Conservation (phyloP, 2,113 vertebrate genomes). For the Pipa parva region DNA sequence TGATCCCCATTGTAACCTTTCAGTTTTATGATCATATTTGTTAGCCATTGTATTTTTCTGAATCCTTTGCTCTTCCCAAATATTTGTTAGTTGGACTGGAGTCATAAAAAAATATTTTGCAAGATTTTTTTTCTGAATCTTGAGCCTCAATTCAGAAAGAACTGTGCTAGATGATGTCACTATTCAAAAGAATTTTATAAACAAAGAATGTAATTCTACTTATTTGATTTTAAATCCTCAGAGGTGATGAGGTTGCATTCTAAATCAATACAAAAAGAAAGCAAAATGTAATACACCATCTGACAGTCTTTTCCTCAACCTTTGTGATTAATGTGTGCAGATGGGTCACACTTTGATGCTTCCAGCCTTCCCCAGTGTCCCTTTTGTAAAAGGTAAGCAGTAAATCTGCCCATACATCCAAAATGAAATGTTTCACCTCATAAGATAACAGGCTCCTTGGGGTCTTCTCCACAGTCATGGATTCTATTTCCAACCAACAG, state of each 20-base stretch:
- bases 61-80: too few species aligned
- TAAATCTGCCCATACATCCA: conserved; percentile 26
- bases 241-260: conserved; percentile 2
- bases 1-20: too few species aligned
- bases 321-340: conserved; percentile 28
- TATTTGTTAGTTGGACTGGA: too few species aligned
- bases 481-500: not conserved
- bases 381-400: conserved; percentile 24
- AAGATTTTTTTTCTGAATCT: too few species aligned
- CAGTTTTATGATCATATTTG: too few species aligned
- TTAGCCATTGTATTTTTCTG: too few species aligned
- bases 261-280: conserved; percentile 18
- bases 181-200: too few species aligned
- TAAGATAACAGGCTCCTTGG: conserved; percentile 31
- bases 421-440: conserved; percentile 27
- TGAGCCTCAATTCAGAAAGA: too few species aligned
- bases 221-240: not conserved
- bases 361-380: conserved; percentile 19
- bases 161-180: too few species aligned
- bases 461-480: conserved; percentile 11
- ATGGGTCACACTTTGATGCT: conserved; percentile 27
- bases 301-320: conserved; percentile 9
- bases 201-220: too few species aligned
- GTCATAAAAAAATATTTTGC: too few species aligned
- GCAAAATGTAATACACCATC: conserved; percentile 11